phyloP scores from a whole-genome alignment of 2,888 invertebrate genomes.

The Drosophila pegasa region DNA sequence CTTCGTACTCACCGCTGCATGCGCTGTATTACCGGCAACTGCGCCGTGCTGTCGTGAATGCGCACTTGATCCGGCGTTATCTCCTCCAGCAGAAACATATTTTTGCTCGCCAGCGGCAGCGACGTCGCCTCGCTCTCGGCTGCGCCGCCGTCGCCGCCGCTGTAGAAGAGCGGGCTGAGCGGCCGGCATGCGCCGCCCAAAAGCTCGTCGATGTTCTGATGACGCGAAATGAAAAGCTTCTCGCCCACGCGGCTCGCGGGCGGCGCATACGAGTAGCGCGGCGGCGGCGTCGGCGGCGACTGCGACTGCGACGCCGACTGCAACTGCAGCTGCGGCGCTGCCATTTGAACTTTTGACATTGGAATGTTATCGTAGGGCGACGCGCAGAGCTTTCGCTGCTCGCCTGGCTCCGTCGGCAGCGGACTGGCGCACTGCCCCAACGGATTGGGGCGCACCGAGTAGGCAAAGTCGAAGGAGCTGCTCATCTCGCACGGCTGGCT shows the following conservation, averaged over 20 bases:
- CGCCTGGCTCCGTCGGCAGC: conserved; percentile 83
- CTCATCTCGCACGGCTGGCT: conserved; percentile 61
- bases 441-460: conserved; percentile 85
- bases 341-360: conserved; percentile 79
- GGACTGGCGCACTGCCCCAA: conserved; percentile 93
- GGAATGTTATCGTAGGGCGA: conserved; percentile 91
- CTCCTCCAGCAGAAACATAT: conserved; percentile 86
- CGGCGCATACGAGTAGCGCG: conserved; percentile 57
- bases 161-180: conserved; percentile 88
- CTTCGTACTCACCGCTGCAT: conserved; percentile 86
- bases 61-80: conserved; percentile 92
- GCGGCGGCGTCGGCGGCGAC: conserved; percentile 45
- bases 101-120: conserved; percentile 58
- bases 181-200: conserved; percentile 88
- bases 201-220: conserved; percentile 95
- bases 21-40: conserved; percentile 89
- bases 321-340: conserved; percentile 38
- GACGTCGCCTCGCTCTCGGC: conserved; percentile 81
- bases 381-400: conserved; percentile 83
- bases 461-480: conserved; percentile 77
- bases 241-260: conserved; percentile 63
- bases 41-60: conserved; percentile 91
- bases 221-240: conserved; percentile 91
- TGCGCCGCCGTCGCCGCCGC: conserved; percentile 84
- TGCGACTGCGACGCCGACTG: conserved; percentile 30